phyloP scores from a whole-genome alignment of 2,113 vertebrate species.

The Rhynchomys soricoides region DNA sequence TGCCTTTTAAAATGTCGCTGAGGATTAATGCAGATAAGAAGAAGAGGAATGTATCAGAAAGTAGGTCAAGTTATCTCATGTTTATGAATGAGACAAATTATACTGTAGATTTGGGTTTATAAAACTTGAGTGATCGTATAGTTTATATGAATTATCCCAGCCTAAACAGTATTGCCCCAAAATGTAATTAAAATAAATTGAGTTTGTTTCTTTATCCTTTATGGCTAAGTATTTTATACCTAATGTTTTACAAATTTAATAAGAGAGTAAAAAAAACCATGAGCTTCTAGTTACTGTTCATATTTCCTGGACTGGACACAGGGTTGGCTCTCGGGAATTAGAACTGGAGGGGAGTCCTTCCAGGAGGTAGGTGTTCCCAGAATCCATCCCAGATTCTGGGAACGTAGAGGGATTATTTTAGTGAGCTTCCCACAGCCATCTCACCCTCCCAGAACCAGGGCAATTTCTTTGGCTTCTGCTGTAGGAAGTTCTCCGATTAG shows the following conservation, averaged over 20 bases:
- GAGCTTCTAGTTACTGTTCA: slow-evolving; percentile 57
- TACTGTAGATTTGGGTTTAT: slow-evolving; percentile 65
- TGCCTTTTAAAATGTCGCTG: slow-evolving; percentile 78
- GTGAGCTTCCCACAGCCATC: neutral
- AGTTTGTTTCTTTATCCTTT: slow-evolving; percentile 64
- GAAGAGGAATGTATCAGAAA: slow-evolving; percentile 70
- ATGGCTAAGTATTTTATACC: slow-evolving; percentile 54
- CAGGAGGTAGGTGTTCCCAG: neutral
- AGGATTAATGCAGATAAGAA: slow-evolving; percentile 71
- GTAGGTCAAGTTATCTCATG: slow-evolving; percentile 78
- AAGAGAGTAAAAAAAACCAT: slow-evolving; percentile 43
- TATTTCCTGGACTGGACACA: slow-evolving; percentile 58
- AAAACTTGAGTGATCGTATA: slow-evolving; percentile 40
- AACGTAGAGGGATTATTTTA: neutral
- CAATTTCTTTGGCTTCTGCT: neutral
- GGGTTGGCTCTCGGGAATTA: slow-evolving; percentile 16
- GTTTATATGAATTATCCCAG: slow-evolving; percentile 53
- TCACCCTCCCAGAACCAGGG: neutral
- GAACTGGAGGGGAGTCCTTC: neutral
- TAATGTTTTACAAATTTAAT: slow-evolving; percentile 70
- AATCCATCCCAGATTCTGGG: neutral
- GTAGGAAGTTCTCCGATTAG: neutral
- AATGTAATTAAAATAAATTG: slow-evolving; percentile 77
- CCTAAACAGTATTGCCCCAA: slow-evolving; percentile 57
- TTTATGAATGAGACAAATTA: slow-evolving; percentile 80